Base-by-base conservation (phyloP, 2,797 vertebrate species). In the Halcyon leucocephala region DNA sequence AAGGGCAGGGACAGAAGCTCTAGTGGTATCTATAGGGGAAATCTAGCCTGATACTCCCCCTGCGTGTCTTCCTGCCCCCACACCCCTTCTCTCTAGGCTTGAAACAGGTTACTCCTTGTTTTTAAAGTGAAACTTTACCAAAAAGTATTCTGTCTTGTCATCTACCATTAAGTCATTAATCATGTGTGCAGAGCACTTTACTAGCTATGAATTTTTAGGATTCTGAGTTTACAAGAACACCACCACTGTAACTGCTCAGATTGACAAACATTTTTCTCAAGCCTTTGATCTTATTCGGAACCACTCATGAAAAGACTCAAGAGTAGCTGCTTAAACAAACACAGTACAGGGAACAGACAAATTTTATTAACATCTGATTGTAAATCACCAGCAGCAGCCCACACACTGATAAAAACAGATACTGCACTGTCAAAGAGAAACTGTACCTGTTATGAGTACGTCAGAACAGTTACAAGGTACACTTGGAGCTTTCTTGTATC, bases 101-200 rank as follows among this genome's bases (percentile, higher is more conserved):
- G 92, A 96, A 98, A 97, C 93, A 96, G 95, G 97, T 97, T 97
- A 93, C 94, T 97, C 97, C 97, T 97, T 96, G 95, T 97, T 97
- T 98, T 96, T 97, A 85, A 97, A 98, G 96, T 92, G 94, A 97
- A 98, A 97, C 97, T 93, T 97, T 94, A 96, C 82, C 82, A 94
- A 97, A 96, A 97, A 97, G 80, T 97, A 76, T 97, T 96, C 96
- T 97, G 52, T 96, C 97, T 98, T 90, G 69, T 97, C 97, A 97
- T 98, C 97, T 97, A 72, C 96, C 95, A 97, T 93, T 90, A 97
- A 98, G 80, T 76, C 94, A 94, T 97, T 97, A 96, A 94, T 97
- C 91, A 87, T 93, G 94, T 93, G 87, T 96, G 87, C 93, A 91
- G 64, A 95, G 88, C 89, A 95, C 91, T 97, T 97, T 97, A 94